Evolutionary conservation across 2,113 vertebrate genomes (phyloP).

Genomic region (Actinemys pallida): DNA sequence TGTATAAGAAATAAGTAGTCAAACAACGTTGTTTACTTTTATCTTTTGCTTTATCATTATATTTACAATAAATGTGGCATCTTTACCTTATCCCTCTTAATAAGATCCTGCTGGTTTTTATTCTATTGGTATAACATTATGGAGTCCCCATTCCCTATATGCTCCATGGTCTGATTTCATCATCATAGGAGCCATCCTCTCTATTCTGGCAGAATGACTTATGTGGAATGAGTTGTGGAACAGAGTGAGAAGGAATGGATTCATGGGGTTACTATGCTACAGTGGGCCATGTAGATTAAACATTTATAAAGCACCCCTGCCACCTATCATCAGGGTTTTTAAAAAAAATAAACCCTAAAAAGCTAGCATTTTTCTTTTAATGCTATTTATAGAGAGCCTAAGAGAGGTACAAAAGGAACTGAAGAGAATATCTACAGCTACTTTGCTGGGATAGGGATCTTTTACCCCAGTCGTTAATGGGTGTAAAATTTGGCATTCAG

Average conservation of each 20-base stretch:
- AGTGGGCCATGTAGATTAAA: neutral
- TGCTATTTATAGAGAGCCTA: neutral
- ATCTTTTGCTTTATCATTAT: too few species aligned
- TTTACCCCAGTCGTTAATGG: neutral
- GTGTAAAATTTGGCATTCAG: neutral
- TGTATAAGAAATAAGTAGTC: too few species aligned
- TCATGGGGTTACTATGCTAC: neutral
- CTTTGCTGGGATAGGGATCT: neutral
- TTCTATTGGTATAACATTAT: neutral
- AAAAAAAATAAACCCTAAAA: too few species aligned
- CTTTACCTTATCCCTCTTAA: too few species aligned
- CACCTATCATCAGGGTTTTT: neutral
- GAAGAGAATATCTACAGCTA: neutral
- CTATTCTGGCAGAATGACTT: neutral
- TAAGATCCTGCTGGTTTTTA: too few species aligned
- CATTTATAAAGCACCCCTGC: neutral
- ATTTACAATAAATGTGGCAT: too few species aligned
- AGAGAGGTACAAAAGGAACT: neutral
- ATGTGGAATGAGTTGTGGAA: neutral
- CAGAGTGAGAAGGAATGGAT: rapidly evolving
- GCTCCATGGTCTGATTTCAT: neutral
- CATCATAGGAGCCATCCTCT: neutral
- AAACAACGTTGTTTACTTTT: too few species aligned
- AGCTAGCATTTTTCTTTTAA: too few species aligned
- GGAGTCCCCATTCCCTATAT: neutral